phyloP scores from a whole-genome alignment of 2,113 vertebrate species.

The Fukomys damarensis region DNA sequence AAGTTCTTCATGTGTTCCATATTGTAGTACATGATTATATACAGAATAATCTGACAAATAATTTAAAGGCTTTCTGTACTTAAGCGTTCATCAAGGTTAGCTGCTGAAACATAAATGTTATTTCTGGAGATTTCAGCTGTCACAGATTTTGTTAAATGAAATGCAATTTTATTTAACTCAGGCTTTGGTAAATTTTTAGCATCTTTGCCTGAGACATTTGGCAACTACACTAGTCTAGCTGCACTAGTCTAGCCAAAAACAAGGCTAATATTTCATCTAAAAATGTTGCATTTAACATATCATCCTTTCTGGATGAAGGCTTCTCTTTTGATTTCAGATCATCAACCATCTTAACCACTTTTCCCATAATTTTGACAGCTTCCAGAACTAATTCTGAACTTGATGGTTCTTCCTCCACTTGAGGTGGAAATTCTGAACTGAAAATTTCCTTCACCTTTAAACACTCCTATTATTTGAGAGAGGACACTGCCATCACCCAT shows the following conservation, averaged over 20 bases:
- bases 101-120: constrained; percentile 54
- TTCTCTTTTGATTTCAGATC: background rate
- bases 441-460: constrained; percentile 71
- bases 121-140: constrained; percentile 64
- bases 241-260: constrained; percentile 64
- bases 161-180: constrained; percentile 57
- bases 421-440: constrained; percentile 53
- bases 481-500: constrained; percentile 52
- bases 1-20: constrained; percentile 54
- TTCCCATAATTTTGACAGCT: constrained; percentile 65
- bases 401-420: background rate
- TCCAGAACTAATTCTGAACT: constrained; percentile 60
- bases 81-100: background rate
- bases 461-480: constrained; percentile 47
- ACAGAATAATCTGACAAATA: constrained; percentile 66
- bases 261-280: constrained; percentile 63
- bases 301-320: background rate
- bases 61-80: constrained; percentile 31
- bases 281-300: constrained; percentile 40
- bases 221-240: constrained; percentile 45
- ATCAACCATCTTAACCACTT: constrained; percentile 56
- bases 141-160: constrained; percentile 62
- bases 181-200: constrained; percentile 50
- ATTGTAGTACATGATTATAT: constrained; percentile 61
- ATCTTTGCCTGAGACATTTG: background rate